Conservation (phyloP, 2,797 vertebrate genomes). For the Poecilia velifera region DNA sequence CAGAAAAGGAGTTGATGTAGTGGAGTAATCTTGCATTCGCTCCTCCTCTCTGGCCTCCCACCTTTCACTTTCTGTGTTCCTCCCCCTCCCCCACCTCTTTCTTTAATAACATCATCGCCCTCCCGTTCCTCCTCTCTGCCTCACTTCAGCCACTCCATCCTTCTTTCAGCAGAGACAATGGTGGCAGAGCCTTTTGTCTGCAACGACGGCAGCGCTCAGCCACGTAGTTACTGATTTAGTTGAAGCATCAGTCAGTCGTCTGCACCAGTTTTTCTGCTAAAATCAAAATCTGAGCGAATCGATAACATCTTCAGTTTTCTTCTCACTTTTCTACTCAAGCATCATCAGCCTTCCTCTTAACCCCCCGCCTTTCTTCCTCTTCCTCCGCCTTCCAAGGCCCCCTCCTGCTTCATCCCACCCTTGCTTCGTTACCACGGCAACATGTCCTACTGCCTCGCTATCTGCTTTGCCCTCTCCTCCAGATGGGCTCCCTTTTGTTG, state of each 20-base stretch:
- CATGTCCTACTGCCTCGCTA: slow-evolving; percentile 73
- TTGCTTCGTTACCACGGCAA: slow-evolving; percentile 81
- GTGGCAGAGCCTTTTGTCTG: neutral
- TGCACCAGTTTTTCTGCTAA: neutral
- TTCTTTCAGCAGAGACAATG: slow-evolving; percentile 33
- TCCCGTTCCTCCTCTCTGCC: slow-evolving; percentile 28
- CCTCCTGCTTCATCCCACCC: slow-evolving; percentile 71
- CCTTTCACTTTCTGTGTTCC: slow-evolving; percentile 38
- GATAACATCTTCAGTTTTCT: neutral
- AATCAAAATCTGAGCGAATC: neutral
- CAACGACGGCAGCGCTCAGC: slow-evolving; percentile 1
- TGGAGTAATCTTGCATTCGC: slow-evolving; percentile 1
- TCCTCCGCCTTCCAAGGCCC: slow-evolving; percentile 11
- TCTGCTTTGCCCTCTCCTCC: slow-evolving; percentile 74
- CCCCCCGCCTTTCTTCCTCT: slow-evolving; percentile 31
- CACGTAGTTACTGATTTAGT: slow-evolving; percentile 5
- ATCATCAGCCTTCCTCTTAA: slow-evolving; percentile 23
- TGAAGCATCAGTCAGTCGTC: slow-evolving; percentile 5
- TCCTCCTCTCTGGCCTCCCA: slow-evolving; percentile 21
- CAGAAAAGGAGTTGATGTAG: neutral
- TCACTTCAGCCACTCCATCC: slow-evolving; percentile 41
- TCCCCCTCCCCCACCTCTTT: slow-evolving; percentile 37
- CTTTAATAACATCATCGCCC: slow-evolving; percentile 32
- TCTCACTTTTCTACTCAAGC: slow-evolving; percentile 26
- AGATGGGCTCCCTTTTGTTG: slow-evolving; percentile 77